A percentile compares a stretch with the other conserved stretches of the same genome.
Evolutionary conservation across 1,140 invertebrate genomes (phyloP).

Genomic region (Armadillidium nasatum): DNA sequence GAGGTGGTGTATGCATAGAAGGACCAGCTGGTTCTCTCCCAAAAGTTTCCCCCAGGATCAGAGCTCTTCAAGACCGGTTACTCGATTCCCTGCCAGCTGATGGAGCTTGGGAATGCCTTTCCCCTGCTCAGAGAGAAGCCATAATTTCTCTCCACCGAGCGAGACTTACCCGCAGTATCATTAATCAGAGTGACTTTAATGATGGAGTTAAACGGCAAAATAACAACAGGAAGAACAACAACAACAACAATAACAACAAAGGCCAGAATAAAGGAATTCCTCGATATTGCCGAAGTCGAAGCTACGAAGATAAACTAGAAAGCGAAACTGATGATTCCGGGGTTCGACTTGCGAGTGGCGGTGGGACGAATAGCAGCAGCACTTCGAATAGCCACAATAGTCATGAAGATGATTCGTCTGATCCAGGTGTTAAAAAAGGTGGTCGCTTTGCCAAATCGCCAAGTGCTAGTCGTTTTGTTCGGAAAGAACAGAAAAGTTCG

Average conservation of each 20-base stretch:
- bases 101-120: conserved; percentile 43
- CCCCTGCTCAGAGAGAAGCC: conserved; percentile 38
- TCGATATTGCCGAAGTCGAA: conserved; percentile 31
- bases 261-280: background rate
- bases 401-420: conserved; percentile 39
- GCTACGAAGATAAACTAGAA: conserved; percentile 41
- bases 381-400: conserved; percentile 37
- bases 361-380: conserved; percentile 34
- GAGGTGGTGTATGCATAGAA: conserved; percentile 24
- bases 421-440: conserved; percentile 30
- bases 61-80: conserved; percentile 37
- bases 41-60: conserved; percentile 38
- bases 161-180: conserved; percentile 20
- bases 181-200: background rate
- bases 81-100: conserved; percentile 40
- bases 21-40: conserved; percentile 22
- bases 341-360: conserved; percentile 28
- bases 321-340: conserved; percentile 44
- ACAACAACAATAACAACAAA: conserved; percentile 11
- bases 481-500: conserved; percentile 22
- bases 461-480: conserved; percentile 16
- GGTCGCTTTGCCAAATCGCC: conserved; percentile 32
- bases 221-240: conserved; percentile 10
- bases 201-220: background rate
- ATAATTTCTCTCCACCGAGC: conserved; percentile 37